Conservation (phyloP, 2,113 vertebrate genomes). For the Nesogale talazaci region DNA sequence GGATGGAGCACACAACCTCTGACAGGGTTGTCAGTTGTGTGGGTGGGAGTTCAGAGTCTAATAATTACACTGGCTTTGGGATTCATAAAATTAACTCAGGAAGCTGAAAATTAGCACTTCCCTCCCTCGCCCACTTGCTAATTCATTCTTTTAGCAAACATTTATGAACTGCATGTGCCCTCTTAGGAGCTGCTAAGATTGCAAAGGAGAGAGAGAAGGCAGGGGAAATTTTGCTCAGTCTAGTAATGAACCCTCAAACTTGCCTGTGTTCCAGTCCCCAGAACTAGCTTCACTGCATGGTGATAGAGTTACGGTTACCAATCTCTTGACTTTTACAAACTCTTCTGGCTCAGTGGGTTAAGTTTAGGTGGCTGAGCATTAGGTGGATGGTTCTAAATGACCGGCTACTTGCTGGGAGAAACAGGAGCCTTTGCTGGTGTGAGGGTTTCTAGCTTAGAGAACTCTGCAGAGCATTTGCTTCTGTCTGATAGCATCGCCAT, state of each 20-base stretch:
- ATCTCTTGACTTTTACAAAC: neutral
- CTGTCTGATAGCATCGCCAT: too few species aligned
- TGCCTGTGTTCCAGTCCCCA: neutral
- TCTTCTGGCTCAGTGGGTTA: too few species aligned
- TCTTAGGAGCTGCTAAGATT: neutral
- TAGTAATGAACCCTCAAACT: neutral
- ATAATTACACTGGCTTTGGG: slow-evolving; percentile 8
- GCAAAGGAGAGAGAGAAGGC: neutral
- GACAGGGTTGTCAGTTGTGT: neutral
- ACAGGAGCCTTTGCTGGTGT: too few species aligned
- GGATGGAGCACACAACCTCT: neutral
- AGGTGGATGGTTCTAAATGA: too few species aligned
- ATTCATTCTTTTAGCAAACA: neutral
- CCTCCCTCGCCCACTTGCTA: neutral
- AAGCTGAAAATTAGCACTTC: neutral
- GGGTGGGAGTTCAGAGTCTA: neutral
- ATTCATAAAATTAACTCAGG: neutral
- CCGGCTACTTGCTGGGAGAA: too few species aligned
- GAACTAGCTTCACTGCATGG: neutral
- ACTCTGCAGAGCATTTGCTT: too few species aligned
- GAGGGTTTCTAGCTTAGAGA: too few species aligned
- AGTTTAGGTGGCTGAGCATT: too few species aligned
- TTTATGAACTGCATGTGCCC: neutral
- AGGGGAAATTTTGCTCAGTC: neutral
- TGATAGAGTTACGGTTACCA: neutral